phyloP scores from a whole-genome alignment of 2,888 invertebrate genomes.

The Ectemnius cavifrons region DNA sequence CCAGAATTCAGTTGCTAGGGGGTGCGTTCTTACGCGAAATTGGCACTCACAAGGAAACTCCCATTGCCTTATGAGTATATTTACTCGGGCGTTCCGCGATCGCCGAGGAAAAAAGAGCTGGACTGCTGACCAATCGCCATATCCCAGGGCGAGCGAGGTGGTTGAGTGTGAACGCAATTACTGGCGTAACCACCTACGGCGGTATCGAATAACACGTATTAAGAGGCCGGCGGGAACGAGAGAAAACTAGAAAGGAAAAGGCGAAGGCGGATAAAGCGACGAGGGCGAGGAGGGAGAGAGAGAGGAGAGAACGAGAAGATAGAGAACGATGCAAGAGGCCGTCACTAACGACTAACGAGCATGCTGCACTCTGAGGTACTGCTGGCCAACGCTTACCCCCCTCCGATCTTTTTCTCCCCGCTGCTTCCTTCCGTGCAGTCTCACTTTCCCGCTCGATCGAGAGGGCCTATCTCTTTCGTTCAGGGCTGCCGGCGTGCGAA shows the following conservation, averaged over 20 bases:
- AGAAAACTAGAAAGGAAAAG: slow-evolving; percentile 28
- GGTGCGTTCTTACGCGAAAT: slow-evolving; percentile 30
- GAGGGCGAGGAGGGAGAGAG: slow-evolving; percentile 5
- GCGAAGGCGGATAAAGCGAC: background rate
- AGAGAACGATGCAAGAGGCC: slow-evolving; percentile 43
- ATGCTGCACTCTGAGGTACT: slow-evolving; percentile 55
- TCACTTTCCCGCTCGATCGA: slow-evolving; percentile 31
- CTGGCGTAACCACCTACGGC: slow-evolving; percentile 71
- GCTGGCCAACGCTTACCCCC: slow-evolving; percentile 57
- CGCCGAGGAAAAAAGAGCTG: slow-evolving; percentile 12
- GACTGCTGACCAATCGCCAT: slow-evolving; percentile 49
- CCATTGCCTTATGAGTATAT: slow-evolving; percentile 39
- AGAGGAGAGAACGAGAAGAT: slow-evolving; percentile 7
- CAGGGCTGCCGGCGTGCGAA: slow-evolving; percentile 60
- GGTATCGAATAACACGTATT: slow-evolving; percentile 74
- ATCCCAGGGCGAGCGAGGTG: slow-evolving; percentile 57
- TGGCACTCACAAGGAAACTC: slow-evolving; percentile 27
- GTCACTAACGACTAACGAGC: slow-evolving; percentile 74
- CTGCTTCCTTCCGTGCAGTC: slow-evolving; percentile 24
- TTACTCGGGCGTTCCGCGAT: slow-evolving; percentile 38
- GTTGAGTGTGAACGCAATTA: slow-evolving; percentile 75
- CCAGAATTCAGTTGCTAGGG: background rate
- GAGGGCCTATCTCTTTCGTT: slow-evolving; percentile 21
- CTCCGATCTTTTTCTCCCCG: slow-evolving; percentile 32
- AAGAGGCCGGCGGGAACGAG: slow-evolving; percentile 50